These are phyloP conservation scores for Neomorphus geoffroyi DNA, from an alignment of 2,797 vertebrate genomes.

Conservation along the genomic window DNA sequence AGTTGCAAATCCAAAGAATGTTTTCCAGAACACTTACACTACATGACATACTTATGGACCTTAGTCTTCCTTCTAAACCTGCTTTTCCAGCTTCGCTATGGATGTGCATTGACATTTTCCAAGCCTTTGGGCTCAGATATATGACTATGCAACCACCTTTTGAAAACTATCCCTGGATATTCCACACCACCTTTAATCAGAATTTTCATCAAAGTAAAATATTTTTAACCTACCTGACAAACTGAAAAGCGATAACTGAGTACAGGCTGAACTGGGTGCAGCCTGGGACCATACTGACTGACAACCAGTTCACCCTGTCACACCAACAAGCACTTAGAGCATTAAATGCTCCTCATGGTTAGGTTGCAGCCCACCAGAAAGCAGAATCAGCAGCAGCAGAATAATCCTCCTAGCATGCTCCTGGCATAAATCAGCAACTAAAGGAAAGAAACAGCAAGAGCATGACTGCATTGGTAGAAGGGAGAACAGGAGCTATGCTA, in stretches of 20 bases:
- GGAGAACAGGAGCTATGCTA: not conserved
- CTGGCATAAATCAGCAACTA: not conserved
- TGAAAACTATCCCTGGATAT: not conserved
- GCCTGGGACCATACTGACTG: not conserved
- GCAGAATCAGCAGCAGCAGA: not conserved
- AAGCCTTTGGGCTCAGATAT: not conserved
- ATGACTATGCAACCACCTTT: not conserved
- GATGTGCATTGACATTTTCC: not conserved
- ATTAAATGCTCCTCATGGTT: not conserved
- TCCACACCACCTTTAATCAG: not conserved
- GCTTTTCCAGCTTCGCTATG: not conserved
- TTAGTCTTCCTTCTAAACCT: not conserved
- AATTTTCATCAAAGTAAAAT: not conserved
- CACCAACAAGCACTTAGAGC: not conserved
- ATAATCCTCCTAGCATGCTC: not conserved
- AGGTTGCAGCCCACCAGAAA: not conserved
- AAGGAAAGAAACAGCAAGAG: not conserved
- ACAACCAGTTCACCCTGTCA: rapidly evolving
- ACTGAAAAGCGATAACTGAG: not conserved
- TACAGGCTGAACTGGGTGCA: not conserved
- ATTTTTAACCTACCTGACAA: not conserved
- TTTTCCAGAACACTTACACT: not conserved
- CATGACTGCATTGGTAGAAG: rapidly evolving
- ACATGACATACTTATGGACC: not conserved
- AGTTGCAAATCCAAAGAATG: not conserved